phyloP scores from a whole-genome alignment of 2,888 invertebrate genomes.

The Atethmia centrago region DNA sequence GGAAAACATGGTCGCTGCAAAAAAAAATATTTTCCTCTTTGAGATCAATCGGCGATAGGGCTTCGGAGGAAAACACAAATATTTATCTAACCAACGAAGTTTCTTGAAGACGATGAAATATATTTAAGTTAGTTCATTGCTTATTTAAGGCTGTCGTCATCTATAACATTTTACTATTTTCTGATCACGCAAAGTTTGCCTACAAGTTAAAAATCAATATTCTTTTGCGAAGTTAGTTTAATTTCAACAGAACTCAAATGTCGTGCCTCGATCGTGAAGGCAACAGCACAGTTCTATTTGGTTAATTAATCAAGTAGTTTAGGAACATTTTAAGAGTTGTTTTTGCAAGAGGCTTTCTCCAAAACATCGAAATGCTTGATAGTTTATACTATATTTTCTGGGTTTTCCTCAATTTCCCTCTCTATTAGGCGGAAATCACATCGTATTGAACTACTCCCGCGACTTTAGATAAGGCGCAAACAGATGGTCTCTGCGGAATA shows the following conservation, averaged over 20 bases:
- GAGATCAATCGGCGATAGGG: slow-evolving; percentile 69
- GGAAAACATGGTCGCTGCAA: slow-evolving; percentile 63
- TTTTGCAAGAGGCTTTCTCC: background rate
- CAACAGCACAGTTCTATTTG: slow-evolving; percentile 10
- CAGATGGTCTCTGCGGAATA: slow-evolving; percentile 68
- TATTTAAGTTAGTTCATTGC: slow-evolving; percentile 39
- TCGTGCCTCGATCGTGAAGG: slow-evolving; percentile 29
- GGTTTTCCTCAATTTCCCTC: slow-evolving; percentile 27
- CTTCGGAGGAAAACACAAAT: slow-evolving; percentile 76
- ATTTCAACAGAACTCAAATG: slow-evolving; percentile 32
- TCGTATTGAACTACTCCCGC: slow-evolving; percentile 25
- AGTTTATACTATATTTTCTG: slow-evolving; percentile 10
- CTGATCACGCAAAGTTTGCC: slow-evolving; percentile 32
- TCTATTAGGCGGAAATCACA: slow-evolving; percentile 7
- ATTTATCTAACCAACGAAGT: slow-evolving; percentile 65
- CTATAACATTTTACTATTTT: slow-evolving; percentile 16
- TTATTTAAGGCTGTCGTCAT: slow-evolving; percentile 18
- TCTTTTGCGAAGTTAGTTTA: slow-evolving; percentile 44
- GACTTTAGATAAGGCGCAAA: slow-evolving; percentile 70
- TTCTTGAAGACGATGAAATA: slow-evolving; percentile 28
- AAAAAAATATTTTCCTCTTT: slow-evolving; percentile 74
- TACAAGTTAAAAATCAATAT: slow-evolving; percentile 43
- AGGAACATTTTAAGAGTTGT: slow-evolving; percentile 20
- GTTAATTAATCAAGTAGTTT: slow-evolving; percentile 26
- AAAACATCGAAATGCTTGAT: slow-evolving; percentile 8